Conservation (phyloP, 2,797 vertebrate genomes). For the Urocyon cinereoargenteus region DNA sequence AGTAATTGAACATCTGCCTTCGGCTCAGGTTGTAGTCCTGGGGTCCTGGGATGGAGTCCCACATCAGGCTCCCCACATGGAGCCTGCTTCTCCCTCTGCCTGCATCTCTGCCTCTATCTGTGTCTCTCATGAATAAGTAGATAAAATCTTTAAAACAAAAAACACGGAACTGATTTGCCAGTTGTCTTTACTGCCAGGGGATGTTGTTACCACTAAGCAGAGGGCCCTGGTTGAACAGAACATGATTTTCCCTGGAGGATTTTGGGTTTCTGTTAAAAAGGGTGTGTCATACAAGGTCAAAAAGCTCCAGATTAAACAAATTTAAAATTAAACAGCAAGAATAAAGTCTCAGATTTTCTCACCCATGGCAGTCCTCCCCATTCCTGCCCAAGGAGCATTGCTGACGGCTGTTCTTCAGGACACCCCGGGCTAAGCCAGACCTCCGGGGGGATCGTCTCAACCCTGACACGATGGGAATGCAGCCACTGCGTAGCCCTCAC, state of each 20-base stretch:
- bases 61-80: no score
- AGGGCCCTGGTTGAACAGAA: neutral
- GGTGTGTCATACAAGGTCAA: neutral
- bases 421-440: neutral
- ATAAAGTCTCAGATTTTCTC: neutral
- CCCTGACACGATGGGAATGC: no score
- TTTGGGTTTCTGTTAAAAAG: neutral
- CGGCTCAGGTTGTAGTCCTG: no score
- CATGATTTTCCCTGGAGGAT: neutral
- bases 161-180: neutral
- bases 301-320: neutral
- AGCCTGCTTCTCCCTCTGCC: no score
- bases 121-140: no score
- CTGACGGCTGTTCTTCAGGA: neutral
- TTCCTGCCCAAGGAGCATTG: neutral
- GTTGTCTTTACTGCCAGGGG: neutral
- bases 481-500: neutral
- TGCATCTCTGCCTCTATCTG: no score
- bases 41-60: no score
- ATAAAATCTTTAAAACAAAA: no score
- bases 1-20: no score
- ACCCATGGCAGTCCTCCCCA: neutral
- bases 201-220: neutral
- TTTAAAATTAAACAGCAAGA: neutral
- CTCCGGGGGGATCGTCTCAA: neutral